Conservation (phyloP, 2,797 vertebrate genomes). For the Hypotaenidia philippensis region DNA sequence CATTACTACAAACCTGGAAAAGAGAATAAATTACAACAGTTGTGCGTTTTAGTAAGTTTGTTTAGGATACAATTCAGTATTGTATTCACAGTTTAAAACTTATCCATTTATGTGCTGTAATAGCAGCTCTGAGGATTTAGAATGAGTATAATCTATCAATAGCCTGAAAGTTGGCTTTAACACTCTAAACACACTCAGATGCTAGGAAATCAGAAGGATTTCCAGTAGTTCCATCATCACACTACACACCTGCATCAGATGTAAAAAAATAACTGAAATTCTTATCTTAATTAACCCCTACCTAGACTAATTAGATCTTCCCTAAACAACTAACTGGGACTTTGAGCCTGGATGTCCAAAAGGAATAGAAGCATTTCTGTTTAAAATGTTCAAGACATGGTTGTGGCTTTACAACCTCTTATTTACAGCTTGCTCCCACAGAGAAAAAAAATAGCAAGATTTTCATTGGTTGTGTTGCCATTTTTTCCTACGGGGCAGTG, state of each 20-base stretch:
- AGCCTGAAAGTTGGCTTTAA: neutral
- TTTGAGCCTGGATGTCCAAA: neutral
- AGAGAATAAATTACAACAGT: neutral
- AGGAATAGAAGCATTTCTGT: neutral
- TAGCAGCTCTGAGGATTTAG: neutral
- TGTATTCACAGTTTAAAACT: neutral
- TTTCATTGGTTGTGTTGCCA: neutral
- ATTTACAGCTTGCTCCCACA: neutral
- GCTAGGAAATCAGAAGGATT: neutral
- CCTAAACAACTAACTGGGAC: neutral
- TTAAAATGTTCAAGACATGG: neutral
- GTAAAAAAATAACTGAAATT: neutral
- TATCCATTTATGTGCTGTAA: neutral
- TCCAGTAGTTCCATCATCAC: neutral
- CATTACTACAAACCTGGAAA: slow-evolving; percentile 95
- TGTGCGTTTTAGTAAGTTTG: neutral
- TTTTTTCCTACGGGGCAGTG: neutral
- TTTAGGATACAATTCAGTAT: neutral
- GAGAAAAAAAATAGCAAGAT: neutral
- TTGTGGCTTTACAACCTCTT: neutral
- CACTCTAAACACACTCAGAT: neutral
- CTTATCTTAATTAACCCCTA: neutral
- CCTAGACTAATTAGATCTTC: neutral
- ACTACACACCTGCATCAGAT: neutral
- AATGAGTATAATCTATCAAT: neutral